These are phyloP conservation scores for Labia minor DNA, from an alignment of 2,888 invertebrate genomes.

Conservation along the genomic window DNA sequence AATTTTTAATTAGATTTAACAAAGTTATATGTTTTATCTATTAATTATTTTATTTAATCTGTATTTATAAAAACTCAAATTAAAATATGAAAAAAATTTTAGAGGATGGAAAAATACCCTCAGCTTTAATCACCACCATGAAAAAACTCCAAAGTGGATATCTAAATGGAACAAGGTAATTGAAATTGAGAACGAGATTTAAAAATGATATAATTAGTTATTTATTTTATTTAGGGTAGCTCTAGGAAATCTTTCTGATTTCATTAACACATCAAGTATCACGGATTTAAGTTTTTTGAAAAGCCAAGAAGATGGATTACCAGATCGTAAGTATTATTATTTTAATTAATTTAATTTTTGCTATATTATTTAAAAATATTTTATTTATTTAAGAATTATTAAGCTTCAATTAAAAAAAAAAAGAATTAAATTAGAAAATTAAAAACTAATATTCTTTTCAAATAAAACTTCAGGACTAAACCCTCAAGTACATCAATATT, in stretches of 20 bases:
- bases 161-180: conserved; percentile 82
- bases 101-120: conserved; percentile 85
- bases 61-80: no score
- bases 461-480: conserved; percentile 49
- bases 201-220: conserved; percentile 17
- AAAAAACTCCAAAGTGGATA: conserved; percentile 97
- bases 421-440: no score
- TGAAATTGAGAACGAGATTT: background rate
- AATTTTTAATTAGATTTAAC: no score
- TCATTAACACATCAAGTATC: conserved; percentile 93
- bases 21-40: no score
- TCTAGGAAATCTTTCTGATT: conserved; percentile 87
- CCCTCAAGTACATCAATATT: conserved; percentile 72
- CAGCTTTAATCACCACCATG: conserved; percentile 94
- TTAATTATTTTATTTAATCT: no score
- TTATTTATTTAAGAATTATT: no score
- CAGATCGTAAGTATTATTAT: conserved; percentile 57
- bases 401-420: no score
- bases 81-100: no score
- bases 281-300: conserved; percentile 93
- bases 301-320: conserved; percentile 83
- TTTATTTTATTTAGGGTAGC: conserved; percentile 55
- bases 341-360: no score
- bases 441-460: no score
- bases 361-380: conserved; percentile 5